phyloP scores from a whole-genome alignment of 2,797 vertebrate genomes.

The Acipenser transmontanus region DNA sequence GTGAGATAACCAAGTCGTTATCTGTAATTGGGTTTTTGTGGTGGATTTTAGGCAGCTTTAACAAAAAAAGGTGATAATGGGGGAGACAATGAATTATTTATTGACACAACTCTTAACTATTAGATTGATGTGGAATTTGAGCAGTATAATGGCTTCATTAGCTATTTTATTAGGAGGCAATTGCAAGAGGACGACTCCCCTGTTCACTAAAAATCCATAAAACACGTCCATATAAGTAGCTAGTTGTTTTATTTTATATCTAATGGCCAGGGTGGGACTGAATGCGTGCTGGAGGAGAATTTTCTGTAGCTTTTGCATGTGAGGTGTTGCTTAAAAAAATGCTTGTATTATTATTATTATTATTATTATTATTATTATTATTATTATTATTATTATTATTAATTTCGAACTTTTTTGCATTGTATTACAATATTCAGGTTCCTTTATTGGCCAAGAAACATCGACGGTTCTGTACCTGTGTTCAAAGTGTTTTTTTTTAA shows the following conservation, averaged over 20 bases:
- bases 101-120: constrained; percentile 35
- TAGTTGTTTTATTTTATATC: constrained; percentile 11
- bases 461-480: too few relatives aligned
- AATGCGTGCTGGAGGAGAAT: too few relatives aligned
- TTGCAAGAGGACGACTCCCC: constrained; percentile 43
- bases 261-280: too few relatives aligned
- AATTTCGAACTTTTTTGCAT: too few relatives aligned
- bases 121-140: constrained; percentile 53
- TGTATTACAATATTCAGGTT: too few relatives aligned
- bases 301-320: too few relatives aligned
- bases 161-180: constrained; percentile 45
- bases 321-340: too few relatives aligned
- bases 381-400: too few relatives aligned
- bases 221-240: constrained; percentile 46
- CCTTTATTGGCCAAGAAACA: too few relatives aligned
- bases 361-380: too few relatives aligned
- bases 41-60: constrained; percentile 43
- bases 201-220: constrained; percentile 49
- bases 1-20: constrained; percentile 46
- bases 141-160: constrained; percentile 57
- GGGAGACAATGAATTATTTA: constrained; percentile 38
- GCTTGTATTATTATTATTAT: too few relatives aligned
- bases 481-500: too few relatives aligned
- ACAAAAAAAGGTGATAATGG: constrained; percentile 23
- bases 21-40: constrained; percentile 57